phyloP scores from a whole-genome alignment of 2,888 invertebrate species.

The Tetanocera ferruginea region DNA sequence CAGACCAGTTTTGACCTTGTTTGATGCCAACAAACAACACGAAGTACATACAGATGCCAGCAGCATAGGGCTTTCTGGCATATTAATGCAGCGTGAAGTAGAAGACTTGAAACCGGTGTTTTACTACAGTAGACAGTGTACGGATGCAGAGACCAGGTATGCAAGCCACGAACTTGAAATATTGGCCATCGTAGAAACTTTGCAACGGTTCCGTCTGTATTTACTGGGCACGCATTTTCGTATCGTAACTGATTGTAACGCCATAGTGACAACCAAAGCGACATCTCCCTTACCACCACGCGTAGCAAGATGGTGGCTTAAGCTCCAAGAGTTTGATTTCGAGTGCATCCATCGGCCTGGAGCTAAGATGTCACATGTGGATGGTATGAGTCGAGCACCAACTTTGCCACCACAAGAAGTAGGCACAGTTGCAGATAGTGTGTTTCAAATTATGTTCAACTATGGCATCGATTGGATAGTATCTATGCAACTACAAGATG shows the following conservation, averaged over 20 bases:
- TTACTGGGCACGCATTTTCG: slow-evolving; percentile 37
- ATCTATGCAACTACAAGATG: slow-evolving; percentile 25
- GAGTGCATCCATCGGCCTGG: slow-evolving; percentile 34
- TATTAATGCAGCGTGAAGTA: not conserved
- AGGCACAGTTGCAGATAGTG: slow-evolving; percentile 14
- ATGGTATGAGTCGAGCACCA: slow-evolving; percentile 35
- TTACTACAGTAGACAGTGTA: slow-evolving; percentile 19
- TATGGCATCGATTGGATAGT: slow-evolving; percentile 1
- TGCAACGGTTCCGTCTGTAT: slow-evolving; percentile 40
- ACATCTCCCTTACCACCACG: slow-evolving; percentile 28
- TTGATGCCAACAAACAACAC: slow-evolving; percentile 10
- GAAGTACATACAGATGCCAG: slow-evolving; percentile 10
- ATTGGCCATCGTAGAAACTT: slow-evolving; percentile 17
- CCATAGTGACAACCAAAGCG: slow-evolving; percentile 36
- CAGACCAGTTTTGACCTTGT: slow-evolving; percentile 32
- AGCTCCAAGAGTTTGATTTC: slow-evolving; percentile 42
- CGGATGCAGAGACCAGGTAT: slow-evolving; percentile 11
- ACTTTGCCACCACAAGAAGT: not conserved
- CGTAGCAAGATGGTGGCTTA: slow-evolving; percentile 30
- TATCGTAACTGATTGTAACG: slow-evolving; percentile 35
- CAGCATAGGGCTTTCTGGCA: not conserved
- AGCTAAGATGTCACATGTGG: slow-evolving; percentile 37
- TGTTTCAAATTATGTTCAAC: not conserved
- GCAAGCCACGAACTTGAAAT: slow-evolving; percentile 33
- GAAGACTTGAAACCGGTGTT: slow-evolving; percentile 5